Evolutionary conservation across 2,113 vertebrate genomes (phyloP).

Genomic region (Myanophis thanlyinensis): DNA sequence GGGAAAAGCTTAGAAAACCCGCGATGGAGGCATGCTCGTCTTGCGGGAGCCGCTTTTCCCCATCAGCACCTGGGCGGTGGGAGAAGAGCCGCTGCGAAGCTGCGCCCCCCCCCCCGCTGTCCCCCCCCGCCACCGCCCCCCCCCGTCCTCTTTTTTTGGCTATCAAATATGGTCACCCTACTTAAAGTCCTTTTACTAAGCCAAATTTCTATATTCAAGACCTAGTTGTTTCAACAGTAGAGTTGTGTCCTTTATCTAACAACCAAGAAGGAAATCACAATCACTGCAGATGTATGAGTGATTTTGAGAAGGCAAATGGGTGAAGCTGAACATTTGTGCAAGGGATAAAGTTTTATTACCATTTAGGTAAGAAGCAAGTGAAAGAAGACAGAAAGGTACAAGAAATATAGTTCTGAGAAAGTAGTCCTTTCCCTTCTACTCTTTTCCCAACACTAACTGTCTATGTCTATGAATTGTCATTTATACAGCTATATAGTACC

Average conservation of each 20-base stretch:
- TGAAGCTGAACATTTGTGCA: not conserved
- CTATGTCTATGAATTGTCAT: too few relatives aligned
- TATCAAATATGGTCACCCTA: too few relatives aligned
- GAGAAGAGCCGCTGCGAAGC: too few relatives aligned
- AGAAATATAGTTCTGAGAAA: not conserved
- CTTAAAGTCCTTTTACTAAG: not conserved
- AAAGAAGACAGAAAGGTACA: not conserved
- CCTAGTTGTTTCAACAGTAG: not conserved
- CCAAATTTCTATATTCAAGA: not conserved
- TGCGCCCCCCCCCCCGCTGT: too few relatives aligned
- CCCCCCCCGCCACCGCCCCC: too few relatives aligned
- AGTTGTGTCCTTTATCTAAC: not conserved
- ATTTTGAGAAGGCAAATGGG: not conserved
- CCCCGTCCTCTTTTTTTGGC: too few relatives aligned
- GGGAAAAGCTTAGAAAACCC: too few relatives aligned
- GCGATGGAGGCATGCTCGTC: too few relatives aligned
- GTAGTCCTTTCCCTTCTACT: not conserved
- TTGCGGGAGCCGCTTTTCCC: too few relatives aligned
- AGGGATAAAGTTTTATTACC: not conserved
- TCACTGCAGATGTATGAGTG: not conserved
- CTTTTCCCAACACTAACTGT: not conserved
- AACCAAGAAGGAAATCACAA: not conserved
- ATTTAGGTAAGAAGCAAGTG: not conserved
- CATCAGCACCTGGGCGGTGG: too few relatives aligned
- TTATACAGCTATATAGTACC: not conserved